Conservation (phyloP, 53 echinoderm and acorn worm genomes). For the Crossaster papposus region DNA sequence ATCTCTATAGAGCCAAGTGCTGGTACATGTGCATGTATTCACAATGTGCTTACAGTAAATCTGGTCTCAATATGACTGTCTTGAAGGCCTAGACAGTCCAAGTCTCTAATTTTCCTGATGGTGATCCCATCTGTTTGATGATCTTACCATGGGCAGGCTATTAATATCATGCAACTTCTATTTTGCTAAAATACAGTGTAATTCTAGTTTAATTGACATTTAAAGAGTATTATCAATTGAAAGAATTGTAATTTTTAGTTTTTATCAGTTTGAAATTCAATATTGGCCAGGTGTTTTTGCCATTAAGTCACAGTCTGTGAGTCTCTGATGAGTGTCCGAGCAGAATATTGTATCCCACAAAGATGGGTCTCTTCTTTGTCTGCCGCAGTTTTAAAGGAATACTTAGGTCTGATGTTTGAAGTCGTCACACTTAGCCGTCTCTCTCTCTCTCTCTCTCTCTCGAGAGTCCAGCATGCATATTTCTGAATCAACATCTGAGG, state of each 20-base stretch:
- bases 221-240: not conserved
- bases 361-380: too few species aligned
- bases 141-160: not conserved
- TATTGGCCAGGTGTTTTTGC: not conserved
- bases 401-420: not conserved
- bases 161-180: not conserved
- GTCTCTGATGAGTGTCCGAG: not conserved
- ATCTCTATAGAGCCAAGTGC: too few species aligned
- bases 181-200: not conserved
- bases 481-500: constrained; percentile 4
- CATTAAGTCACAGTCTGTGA: not conserved
- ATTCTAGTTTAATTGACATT: not conserved
- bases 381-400: too few species aligned
- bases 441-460: too few species aligned
- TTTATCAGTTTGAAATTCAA: not conserved
- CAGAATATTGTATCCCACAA: not conserved
- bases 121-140: not conserved
- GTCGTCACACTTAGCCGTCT: not conserved
- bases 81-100: not conserved
- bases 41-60: too few species aligned
- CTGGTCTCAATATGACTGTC: not conserved
- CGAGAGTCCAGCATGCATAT: not conserved
- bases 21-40: too few species aligned
- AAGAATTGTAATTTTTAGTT: not conserved
- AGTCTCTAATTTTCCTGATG: not conserved